Conservation (phyloP, 2,888 invertebrate species). For the Agelastica alni region DNA sequence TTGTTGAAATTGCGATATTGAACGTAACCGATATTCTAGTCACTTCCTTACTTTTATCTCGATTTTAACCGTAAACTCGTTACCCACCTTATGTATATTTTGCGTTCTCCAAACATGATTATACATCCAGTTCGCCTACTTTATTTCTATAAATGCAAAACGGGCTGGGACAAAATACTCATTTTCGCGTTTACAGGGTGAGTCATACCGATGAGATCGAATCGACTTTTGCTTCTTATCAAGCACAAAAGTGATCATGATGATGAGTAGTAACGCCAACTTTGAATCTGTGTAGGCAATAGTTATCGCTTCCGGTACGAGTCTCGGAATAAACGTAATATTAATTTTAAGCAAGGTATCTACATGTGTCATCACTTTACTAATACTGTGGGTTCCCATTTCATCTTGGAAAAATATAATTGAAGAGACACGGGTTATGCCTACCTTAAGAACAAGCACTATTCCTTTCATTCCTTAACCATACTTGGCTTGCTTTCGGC, state of each 20-base stretch:
- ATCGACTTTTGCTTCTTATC: conserved; percentile 4
- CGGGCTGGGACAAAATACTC: conserved; percentile 24
- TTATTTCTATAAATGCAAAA: conserved; percentile 39
- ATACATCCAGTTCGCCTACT: conserved; percentile 44
- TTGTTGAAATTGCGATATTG: no score
- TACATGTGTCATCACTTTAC: no score
- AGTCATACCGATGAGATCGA: conserved; percentile 20
- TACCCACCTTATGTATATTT: conserved; percentile 21
- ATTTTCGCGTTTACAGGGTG: conserved; percentile 30
- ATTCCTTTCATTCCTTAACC: no score
- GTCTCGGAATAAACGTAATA: no score
- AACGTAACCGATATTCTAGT: background rate
- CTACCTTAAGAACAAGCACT: no score
- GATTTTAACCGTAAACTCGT: background rate
- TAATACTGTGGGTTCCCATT: no score
- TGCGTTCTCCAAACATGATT: conserved; percentile 34
- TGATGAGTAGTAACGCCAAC: conserved; percentile 9
- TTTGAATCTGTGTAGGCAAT: background rate
- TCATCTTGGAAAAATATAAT: no score
- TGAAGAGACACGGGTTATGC: no score
- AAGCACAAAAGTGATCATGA: background rate
- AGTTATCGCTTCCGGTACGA: background rate
- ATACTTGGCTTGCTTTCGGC: no score
- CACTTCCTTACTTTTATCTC: conserved; percentile 1
- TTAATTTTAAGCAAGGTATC: no score